These are phyloP conservation scores for Acrocyrtus sp. DNA, from an alignment of 2,888 invertebrate species.

Conservation along the genomic window DNA sequence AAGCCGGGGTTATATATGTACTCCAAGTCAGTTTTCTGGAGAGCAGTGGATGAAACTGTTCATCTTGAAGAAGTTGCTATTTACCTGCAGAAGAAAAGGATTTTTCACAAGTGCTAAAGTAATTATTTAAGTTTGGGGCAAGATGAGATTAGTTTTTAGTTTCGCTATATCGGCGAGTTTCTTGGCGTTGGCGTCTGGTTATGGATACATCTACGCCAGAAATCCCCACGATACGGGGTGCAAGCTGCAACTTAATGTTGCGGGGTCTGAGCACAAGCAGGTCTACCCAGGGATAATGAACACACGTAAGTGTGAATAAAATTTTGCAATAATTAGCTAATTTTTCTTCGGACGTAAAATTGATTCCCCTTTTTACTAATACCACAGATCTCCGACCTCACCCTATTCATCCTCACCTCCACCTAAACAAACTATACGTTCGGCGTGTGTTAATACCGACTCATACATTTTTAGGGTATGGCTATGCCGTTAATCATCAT, in stretches of 20 bases:
- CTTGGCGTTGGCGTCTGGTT: not conserved
- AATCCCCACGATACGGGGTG: not conserved
- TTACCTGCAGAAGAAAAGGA: too few relatives aligned
- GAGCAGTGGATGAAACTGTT: too few relatives aligned
- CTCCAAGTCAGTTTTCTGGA: too few relatives aligned
- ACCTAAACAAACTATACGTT: constrained; percentile 8
- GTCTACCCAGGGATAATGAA: constrained; percentile 26
- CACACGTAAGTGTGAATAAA: constrained; percentile 30
- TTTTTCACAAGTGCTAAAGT: too few relatives aligned
- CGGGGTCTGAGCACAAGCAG: not conserved
- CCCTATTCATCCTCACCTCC: not conserved
- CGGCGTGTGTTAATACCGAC: not conserved
- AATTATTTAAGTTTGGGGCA: too few relatives aligned
- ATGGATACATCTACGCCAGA: not conserved
- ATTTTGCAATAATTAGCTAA: too few relatives aligned
- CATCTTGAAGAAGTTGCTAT: too few relatives aligned
- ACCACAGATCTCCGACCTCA: not conserved
- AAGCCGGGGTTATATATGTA: too few relatives aligned
- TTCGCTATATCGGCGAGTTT: not conserved
- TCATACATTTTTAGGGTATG: too few relatives aligned
- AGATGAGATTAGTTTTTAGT: not conserved
- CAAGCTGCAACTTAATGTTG: not conserved
- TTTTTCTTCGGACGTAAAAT: not conserved
- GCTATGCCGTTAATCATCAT: not conserved
- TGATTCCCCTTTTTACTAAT: too few relatives aligned